phyloP scores from a whole-genome alignment of 2,797 vertebrate species.

The Aotus griseimembra region DNA sequence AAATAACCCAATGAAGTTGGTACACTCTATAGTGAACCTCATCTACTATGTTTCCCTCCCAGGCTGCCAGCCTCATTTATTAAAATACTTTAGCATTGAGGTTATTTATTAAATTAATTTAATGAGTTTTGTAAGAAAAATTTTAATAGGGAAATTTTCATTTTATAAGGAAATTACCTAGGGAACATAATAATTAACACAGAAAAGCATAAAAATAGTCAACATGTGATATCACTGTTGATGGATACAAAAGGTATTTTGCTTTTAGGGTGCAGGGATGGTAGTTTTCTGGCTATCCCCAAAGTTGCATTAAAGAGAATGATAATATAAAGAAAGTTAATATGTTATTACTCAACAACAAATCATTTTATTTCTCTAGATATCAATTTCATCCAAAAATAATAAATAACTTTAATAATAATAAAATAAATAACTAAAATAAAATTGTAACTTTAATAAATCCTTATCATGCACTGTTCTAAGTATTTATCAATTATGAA shows the following conservation, averaged over 20 bases:
- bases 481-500: neutral
- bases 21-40: no score
- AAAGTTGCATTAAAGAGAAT: neutral
- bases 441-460: neutral
- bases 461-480: neutral
- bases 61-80: neutral
- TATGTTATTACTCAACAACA: neutral
- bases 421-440: no score
- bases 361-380: neutral
- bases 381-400: neutral
- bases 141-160: neutral
- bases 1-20: neutral
- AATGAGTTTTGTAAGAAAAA: neutral
- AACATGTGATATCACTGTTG: neutral
- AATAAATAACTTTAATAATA: neutral
- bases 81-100: neutral
- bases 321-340: neutral
- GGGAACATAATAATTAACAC: neutral
- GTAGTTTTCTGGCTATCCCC: neutral
- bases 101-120: neutral
- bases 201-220: neutral
- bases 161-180: neutral
- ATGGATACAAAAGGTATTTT: neutral
- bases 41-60: neutral
- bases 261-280: neutral